Evolutionary conservation across 1,140 invertebrate genomes (phyloP).

Genomic region (Hycleus cichorii): DNA sequence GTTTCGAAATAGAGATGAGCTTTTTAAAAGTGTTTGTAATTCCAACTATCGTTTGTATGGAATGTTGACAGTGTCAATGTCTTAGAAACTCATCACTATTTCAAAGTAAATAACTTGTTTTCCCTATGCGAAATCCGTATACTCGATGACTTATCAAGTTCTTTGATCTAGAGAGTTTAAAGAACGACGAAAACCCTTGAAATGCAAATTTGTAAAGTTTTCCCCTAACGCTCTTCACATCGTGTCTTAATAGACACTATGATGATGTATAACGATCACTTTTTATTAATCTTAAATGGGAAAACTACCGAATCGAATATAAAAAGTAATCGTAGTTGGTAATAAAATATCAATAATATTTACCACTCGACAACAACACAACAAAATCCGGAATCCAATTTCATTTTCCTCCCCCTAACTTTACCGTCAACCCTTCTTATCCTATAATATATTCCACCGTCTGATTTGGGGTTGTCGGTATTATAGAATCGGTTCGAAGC

Average conservation of each 20-base stretch:
- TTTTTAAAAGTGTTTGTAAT: too few relatives aligned
- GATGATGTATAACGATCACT: too few relatives aligned
- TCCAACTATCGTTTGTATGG: background rate
- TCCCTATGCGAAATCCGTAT: constrained; percentile 13
- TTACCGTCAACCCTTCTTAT: constrained; percentile 12
- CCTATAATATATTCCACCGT: constrained; percentile 19
- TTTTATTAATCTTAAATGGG: too few relatives aligned
- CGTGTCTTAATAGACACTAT: too few relatives aligned
- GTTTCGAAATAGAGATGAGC: too few relatives aligned
- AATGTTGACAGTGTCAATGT: constrained; percentile 12
- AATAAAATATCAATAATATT: constrained; percentile 20
- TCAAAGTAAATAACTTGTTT: constrained; percentile 21
- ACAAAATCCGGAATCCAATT: constrained; percentile 21
- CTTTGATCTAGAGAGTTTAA: constrained; percentile 12
- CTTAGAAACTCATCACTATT: constrained; percentile 7
- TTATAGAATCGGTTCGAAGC: constrained; percentile 12
- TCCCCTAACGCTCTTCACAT: background rate
- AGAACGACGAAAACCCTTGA: constrained; percentile 9
- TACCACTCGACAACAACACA: constrained; percentile 13
- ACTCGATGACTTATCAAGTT: constrained; percentile 14
- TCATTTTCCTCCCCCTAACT: constrained; percentile 18
- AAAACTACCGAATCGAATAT: background rate
- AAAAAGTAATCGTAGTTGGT: constrained; percentile 1
- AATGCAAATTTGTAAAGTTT: constrained; percentile 17
- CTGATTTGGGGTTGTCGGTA: constrained; percentile 17